Evolutionary conservation across 2,113 vertebrate genomes (phyloP), one percentile per base, ranked within the genome.

Genomic region (Plecturocebus donacophilus): DNA sequence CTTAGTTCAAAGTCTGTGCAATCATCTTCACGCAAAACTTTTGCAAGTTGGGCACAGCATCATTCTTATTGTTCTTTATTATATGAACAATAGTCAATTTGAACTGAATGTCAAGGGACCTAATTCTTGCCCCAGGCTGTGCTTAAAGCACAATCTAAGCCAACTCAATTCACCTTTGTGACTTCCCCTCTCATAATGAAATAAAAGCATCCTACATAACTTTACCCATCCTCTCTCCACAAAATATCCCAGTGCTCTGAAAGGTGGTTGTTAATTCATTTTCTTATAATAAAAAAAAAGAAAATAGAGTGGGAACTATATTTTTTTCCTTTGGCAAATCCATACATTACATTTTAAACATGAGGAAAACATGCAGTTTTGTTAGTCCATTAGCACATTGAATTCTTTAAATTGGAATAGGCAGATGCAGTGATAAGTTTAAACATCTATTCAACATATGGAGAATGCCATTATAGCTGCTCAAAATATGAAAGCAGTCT

Each of bases 381-480:
- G 45, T 45, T 87, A 64, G 32, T 71, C 25, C 25, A 14, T 47
- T 87, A 76, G 82, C 17, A 61, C 61, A 38, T 0, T 52, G 61
- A 94, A 91, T 96, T 91, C 66, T 91, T 83, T 92, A 91, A 82
- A 56, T 38, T 42, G n/a, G 49, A 87, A 38, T 47, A 61, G 80
- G n/a, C 9, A 94, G 61, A 77, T 35, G 30, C 32, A 47, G 35
- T 64, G n/a, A 20, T 58, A 94, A 88, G 58, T 66, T 83, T 66
- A 94, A 64, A 92, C 27, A 20, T 95, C 58, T 8, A 38, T 54
- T 82, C 70, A 40, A 52, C 92, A 45, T 32, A 27, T 42, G 23
- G 80, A 86, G 68, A 49, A 90, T 81, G 47, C 38, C 61, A 5
- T 52, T 14, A 3, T 16, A 40, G 35, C 27, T 70, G 25, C 30